Conservation (phyloP, 2,113 vertebrate genomes). For the Gorsachius goisagi region DNA sequence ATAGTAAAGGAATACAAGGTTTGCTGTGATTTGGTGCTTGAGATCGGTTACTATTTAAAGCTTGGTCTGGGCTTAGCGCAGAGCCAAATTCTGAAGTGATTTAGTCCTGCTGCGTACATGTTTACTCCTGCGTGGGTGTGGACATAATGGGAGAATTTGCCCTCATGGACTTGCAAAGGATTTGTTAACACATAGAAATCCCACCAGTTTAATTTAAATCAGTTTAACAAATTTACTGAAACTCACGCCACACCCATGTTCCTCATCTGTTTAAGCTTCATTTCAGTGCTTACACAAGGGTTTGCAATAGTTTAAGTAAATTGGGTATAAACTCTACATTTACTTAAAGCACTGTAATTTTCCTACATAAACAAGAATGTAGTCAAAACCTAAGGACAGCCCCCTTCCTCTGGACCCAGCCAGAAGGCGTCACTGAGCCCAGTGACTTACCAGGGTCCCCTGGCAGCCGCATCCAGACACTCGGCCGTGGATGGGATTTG, state of each 20-base stretch:
- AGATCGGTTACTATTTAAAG: background rate
- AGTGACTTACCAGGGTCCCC: background rate
- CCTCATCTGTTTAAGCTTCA: background rate
- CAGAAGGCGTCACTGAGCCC: background rate
- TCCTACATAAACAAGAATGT: background rate
- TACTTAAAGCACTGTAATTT: slow-evolving; percentile 21
- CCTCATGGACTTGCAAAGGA: background rate
- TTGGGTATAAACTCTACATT: background rate
- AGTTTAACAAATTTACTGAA: slow-evolving; percentile 20
- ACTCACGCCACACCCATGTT: background rate
- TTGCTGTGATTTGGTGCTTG: background rate
- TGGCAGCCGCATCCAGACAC: background rate
- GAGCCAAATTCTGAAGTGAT: background rate
- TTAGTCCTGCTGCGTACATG: background rate
- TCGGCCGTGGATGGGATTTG: background rate
- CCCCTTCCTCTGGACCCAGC: background rate
- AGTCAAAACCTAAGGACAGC: background rate
- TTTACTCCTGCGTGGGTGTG: background rate
- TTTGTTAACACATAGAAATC: background rate
- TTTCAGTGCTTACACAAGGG: slow-evolving; percentile 7
- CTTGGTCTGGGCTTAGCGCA: background rate
- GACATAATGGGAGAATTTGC: background rate
- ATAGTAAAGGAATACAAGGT: background rate
- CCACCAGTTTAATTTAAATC: background rate
- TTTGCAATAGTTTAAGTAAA: slow-evolving; percentile 26